Evolutionary conservation across 2,888 invertebrate species (phyloP), one percentile per base, ranked within the genome.

Genomic region (Xanthia icteritia): DNA sequence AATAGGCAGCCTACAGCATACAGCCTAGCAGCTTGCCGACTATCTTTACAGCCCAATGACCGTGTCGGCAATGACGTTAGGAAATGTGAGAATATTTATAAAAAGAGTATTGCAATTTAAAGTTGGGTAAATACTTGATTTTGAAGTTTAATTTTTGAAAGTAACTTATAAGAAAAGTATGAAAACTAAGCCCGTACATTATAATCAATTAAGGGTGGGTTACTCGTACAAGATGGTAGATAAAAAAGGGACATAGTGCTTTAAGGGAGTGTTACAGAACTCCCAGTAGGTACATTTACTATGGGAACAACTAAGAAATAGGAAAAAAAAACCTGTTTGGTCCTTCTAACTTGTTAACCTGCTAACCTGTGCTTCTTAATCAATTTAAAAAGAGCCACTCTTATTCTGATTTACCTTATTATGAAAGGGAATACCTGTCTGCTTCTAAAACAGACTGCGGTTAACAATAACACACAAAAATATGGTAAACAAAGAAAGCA

Each of bases 21-120:
- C 48, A 51, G 20, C 23, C 9, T 36, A 2, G n/a, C 36, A 63
- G 73, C 63, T 64, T 68, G 51, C 23, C n/a, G 68, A 20, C 68
- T 88, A 87, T 87, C 88, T 87, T 87, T 67, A 86, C 88, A 51
- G 65, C 54, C 67, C 79, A 81, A 27, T 88, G 88, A 76, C 42
- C 51, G 27, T 42, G 65, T 65, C 56, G 20, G 72, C 48, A 72
- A 64, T 67, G 27, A 36, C 70, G 67, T 20, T 66, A 13, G 39
- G 27, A 20, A 65, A 54, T 68, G 31, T 56, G 13, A 0, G n/a
- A n/a, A 27, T 39, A 60, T 75, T 68, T 64, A 4, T n/a, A 39
- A n/a, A 61, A 45, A 31, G 27, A 39, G 1, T 13, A 39, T 48
- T 27, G 5, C 15, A 73, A 72, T 73, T 73, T n/a, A 17, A 6